Conservation (phyloP, 2,888 invertebrate genomes). For the Acleris laterana region DNA sequence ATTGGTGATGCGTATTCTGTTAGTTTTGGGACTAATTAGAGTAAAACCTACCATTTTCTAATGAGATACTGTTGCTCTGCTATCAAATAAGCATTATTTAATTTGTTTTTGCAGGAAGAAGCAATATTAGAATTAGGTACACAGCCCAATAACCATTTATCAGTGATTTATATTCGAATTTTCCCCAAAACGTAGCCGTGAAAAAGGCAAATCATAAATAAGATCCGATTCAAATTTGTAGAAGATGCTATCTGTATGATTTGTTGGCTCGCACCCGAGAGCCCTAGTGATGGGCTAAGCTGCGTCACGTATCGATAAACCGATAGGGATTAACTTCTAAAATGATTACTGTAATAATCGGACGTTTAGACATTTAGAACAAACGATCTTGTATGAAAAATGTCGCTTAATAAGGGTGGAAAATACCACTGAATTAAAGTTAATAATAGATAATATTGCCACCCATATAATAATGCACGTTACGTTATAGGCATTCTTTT, state of each 20-base stretch:
- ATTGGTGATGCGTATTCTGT: slow-evolving; percentile 17
- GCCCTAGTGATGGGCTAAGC: slow-evolving; percentile 82
- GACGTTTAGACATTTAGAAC: no score
- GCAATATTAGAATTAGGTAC: slow-evolving; percentile 70
- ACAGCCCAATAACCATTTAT: slow-evolving; percentile 76
- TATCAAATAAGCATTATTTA: slow-evolving; percentile 4
- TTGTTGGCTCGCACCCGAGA: slow-evolving; percentile 82
- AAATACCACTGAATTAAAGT: no score
- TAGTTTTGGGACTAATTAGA: slow-evolving; percentile 28
- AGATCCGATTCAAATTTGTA: slow-evolving; percentile 86
- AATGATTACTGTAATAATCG: no score
- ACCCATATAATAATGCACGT: no score
- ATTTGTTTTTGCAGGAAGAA: slow-evolving; percentile 37
- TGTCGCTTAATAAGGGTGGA: no score
- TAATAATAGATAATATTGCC: no score
- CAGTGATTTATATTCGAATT: slow-evolving; percentile 80
- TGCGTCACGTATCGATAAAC: slow-evolving; percentile 68
- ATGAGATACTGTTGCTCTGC: slow-evolving; percentile 45
- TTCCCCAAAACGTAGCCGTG: slow-evolving; percentile 82
- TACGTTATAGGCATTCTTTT: no score
- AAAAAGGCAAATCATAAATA: slow-evolving; percentile 85
- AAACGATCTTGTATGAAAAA: no score
- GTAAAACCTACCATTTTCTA: slow-evolving; percentile 42
- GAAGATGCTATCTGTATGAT: slow-evolving; percentile 84
- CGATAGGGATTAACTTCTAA: slow-evolving; percentile 5